Base-by-base conservation (phyloP, 2,113 vertebrate genomes). In the Oryzias woworae region DNA sequence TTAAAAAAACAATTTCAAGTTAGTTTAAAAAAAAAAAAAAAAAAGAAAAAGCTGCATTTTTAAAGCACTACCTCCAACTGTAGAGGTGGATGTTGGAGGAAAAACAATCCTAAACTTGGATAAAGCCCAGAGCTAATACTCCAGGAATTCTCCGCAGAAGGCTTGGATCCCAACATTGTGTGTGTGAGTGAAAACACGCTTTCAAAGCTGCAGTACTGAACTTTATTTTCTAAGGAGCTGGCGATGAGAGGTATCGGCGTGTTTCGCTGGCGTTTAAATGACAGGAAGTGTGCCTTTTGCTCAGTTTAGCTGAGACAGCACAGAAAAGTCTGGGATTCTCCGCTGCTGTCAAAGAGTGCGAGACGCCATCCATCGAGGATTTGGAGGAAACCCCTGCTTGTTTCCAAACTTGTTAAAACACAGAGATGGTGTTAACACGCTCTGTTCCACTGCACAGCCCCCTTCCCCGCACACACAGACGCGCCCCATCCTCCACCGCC, bases 381-480 rank as follows among this genome's bases (percentile, higher is more conserved):
- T 71, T 74, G 53, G 59, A 60, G 71, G 71, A 87, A 90, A 82
- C 73, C 80, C 74, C 76, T 75, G 62, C 77, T 71, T 66, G 80
- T 85, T 79, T 81, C 83, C 60, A 79, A 84, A 80, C 78, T 81
- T 91, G 90, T 91, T 89, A 83, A 36, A 90, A 93, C 91, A 92
- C 80, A 62, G 75, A 42, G 58, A 59, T 66, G 86, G 86, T 92
- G 89, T 90, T 92, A 90, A 90, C 87, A 77, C 78, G 69, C 57
- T 78, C 77, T 89, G 80, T 87, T 91, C 83, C 71, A 73, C 56
- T 75, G 23, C 81, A 70, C 76, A 61, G 63, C 78, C 84, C 80
- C 80, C 69, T 63, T 57, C 62, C 57, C 53, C 53, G 58, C 64
- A 45, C 51, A 61, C 58, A 45, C 62, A 49, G 51, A 56, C 15